Base-by-base conservation (phyloP, 37 sponge, comb jelly and placozoan species). In the Aphrocallistes beatrix region DNA sequence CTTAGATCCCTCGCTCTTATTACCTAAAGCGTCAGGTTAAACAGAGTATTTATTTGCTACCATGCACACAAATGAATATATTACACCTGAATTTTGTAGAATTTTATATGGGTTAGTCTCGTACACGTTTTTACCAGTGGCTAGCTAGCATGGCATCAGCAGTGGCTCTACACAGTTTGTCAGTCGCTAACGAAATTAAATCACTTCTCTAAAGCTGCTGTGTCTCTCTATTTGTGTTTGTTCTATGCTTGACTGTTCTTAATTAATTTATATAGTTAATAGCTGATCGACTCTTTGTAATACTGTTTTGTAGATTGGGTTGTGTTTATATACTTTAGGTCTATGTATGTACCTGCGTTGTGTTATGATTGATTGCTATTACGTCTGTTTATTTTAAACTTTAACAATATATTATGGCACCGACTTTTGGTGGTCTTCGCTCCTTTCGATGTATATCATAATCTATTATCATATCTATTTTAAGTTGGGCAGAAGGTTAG, bases 61-160 rank as follows among this genome's bases (percentile, higher is more conserved):
- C 21, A 30, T 42, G 10, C 10, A 16, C 45, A 42, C 13, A 42
- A 42, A 42, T 42, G 45, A 42, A 42, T 30, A 19, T 19, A 25
- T 60, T 60, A 60, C 8, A 13, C 75, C 75, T 60, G 75, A 60
- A 60, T 60, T n/a, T 60, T 60, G 75, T 60, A 60, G 10, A 60
- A 60, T 60, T 60, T 60, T 60, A 60, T 60, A 60, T 60, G 75
- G 75, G 28, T 60, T 60, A 60, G 75, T 28, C 49, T 30, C 75
- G 75, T 60, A 19, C 34, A 60, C 75, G n/a, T 60, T 60, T 60
- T 60, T 60, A 60, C n/a, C 75, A 60, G 75, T 60, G 75, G 34
- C n/a, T 47, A 21, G 17, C n/a, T n/a, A n/a, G n/a, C n/a, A n/a
- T n/a, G n/a, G n/a, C n/a, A 47, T 47, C 17, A 17, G 17, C 49